Percentiles rank a stretch among this genome's conserved stretches.
phyloP scores from a whole-genome alignment of 2,888 invertebrate species.

The Drosophila mayaguana region DNA sequence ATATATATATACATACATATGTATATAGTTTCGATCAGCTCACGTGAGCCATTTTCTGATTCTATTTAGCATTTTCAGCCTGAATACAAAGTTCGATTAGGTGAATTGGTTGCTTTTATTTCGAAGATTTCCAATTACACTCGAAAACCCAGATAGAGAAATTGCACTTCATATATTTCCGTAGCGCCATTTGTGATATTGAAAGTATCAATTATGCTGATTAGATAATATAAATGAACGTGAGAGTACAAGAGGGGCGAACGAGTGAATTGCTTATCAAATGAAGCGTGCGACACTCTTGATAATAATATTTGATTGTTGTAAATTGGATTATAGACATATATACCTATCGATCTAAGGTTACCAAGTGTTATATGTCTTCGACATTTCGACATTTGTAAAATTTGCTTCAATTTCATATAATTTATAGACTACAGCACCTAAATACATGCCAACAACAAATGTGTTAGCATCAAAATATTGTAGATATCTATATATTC shows the following conservation, averaged over 20 bases:
- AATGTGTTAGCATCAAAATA: not conserved
- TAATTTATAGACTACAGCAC: not conserved
- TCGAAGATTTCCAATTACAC: slow-evolving; percentile 30
- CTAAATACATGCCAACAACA: not conserved
- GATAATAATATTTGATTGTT: not conserved
- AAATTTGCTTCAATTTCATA: not conserved
- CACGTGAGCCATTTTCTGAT: slow-evolving; percentile 62
- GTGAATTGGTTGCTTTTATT: slow-evolving; percentile 10
- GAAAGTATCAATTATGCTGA: slow-evolving; percentile 50
- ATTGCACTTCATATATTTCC: slow-evolving; percentile 12
- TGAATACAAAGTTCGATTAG: slow-evolving; percentile 34
- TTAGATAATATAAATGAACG: slow-evolving; percentile 45
- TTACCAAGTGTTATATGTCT: not conserved
- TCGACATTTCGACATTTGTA: not conserved
- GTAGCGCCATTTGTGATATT: slow-evolving; percentile 22
- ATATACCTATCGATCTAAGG: not conserved
- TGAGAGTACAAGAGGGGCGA: not conserved
- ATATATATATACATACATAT: slow-evolving; percentile 1
- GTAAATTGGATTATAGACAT: not conserved
- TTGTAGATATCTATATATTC: not conserved
- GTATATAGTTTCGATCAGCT: slow-evolving; percentile 19
- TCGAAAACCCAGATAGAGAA: slow-evolving; percentile 32
- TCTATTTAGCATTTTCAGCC: slow-evolving; percentile 29
- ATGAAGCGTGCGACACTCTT: slow-evolving; percentile 4
- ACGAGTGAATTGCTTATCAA: not conserved